Base-by-base conservation (phyloP, 2,113 vertebrate genomes). In the Balaeniceps rex region DNA sequence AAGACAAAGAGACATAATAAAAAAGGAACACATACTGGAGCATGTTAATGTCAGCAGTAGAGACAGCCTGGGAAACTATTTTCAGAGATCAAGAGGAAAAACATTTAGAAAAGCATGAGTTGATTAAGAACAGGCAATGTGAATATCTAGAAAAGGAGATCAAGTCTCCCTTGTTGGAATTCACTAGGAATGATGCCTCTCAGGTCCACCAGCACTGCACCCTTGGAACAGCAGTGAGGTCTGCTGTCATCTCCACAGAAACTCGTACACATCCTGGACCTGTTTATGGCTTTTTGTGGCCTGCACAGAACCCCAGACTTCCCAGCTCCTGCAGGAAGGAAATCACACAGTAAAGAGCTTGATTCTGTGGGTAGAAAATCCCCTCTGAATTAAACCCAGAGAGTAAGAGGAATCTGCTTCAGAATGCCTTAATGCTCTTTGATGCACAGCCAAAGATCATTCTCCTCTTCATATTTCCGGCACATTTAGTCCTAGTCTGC, bases 41-140 rank as follows among this genome's bases (percentile, higher is more conserved):
- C 78, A 94, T 83, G 66, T 88, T 91, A 97, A 86, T 86, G 54
- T 95, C 93, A 87, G 89, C 55, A 94, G 29, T 44, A 68, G 54
- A 96, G 87, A 95, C 69, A 95, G 91, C 47, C 93, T 96, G 89
- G 83, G 91, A 96, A 97, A 95, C 78, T 95, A 94, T 95, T 96
- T 94, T 83, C 77, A 57, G 82, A 96, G 34, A 91, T 94, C 63
- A 96, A 83, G 81, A 82, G 58, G 69, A 72, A 96, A 97, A 97
- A 89, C 81, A 93, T 95, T 90, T 95, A 78, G 83, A 96, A 89
- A 88, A 82, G 38, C 87, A 77, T 49, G 68, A 92, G 57, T 26
- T 96, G 94, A 96, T 93, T 94, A 94, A 97, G 88, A 97, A 82
- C 93, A 97, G 89, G 71, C 83, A 16, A 88, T 38, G 66, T 52